Evolutionary conservation across 2,888 invertebrate genomes (phyloP), one percentile per base, ranked within the genome.

Genomic region (Sericinus montela): DNA sequence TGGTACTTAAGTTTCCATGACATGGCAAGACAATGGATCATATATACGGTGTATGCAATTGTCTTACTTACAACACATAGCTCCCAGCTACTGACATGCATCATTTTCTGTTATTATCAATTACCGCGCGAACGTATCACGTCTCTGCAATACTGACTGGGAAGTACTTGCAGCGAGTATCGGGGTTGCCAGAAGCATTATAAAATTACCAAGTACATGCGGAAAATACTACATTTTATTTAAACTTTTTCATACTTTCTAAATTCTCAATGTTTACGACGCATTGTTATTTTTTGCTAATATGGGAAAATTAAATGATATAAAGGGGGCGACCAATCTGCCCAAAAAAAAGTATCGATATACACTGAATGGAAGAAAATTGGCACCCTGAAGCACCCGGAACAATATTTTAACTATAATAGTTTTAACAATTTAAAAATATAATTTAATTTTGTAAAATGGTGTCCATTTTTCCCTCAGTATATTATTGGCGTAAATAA

Each of bases 81-180:
- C 85, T 82, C 66, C 72, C 74, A 80, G 84, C 85, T 81, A 78
- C 83, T 83, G 84, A 78, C 82, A 85, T 74, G 86, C 76, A 75
- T 83, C 79, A 85, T 86, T 85, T 80, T 79, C 75, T 73, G 70
- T 80, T 69, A 87, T 87, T 87, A 86, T 76, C 83, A 84, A 86
- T 86, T 86, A 84, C 74, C 54, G 57, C 64, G 75, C 70, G 69
- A 75, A 75, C 63, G 65, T 60, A 68, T 70, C 67, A 65, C 69
- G 61, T 67, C 63, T 45, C 62, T 63, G 56, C 66, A 63, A 65
- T 67, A 62, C 68, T 65, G 67, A 62, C 66, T 73, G 75, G 65
- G 70, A 68, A 75, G 68, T 64, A 61, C 69, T 60, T 59, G 63
- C 61, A 62, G 60, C 54, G 57, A 60, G 65, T 62, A 54, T 52